Evolutionary conservation across 2,113 vertebrate species (phyloP), one percentile per base, ranked within the genome.

Genomic region (Plestiodon gilberti): DNA sequence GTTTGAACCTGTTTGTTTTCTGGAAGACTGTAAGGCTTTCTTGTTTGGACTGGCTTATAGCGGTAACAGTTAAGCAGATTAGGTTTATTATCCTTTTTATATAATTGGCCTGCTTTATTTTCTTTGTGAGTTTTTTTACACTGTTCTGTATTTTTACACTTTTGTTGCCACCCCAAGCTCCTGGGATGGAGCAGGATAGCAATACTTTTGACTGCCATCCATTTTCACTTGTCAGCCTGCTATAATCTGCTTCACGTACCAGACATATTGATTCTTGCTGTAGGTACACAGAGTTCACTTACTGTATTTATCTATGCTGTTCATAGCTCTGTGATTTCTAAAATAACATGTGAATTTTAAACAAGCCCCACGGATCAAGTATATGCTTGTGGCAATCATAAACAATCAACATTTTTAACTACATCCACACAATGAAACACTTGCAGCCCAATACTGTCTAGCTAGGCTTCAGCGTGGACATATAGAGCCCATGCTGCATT

Each of bases 241-340:
- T 23, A 40, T 80, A 40, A 57, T 57, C 55, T 57, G 55, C 55
- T 57, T 57, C 11, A 57, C 11, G 2, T 13, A 57, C 15, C 55
- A 57, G 6, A 57, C 55, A 57, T 57, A 57, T 17, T 57, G 59
- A 57, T 57, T 57, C 55, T 57, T 57, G 55, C 55, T 15, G 55
- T 57, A n/a, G 0, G 17, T 0, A 0, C 30, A 3, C 22, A 82
- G 87, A 48, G 43, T 77, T 17, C 74, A n/a, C 48, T 77, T 30
- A 1, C 48, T 20, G 28, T 48, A 77, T 48, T 48, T 15, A n/a
- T 33, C 48, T 6, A 28, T 20, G 33, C 1, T 1, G 67, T 88
- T 90, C 88, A 75, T 87, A 30, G 55, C 82, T 80, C 62, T 67
- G 23, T 28, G 23, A 38, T 87, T 43, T 18, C 23, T 69, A 2